phyloP scores from a whole-genome alignment of 2,797 vertebrate genomes.

The Anguilla megastoma region DNA sequence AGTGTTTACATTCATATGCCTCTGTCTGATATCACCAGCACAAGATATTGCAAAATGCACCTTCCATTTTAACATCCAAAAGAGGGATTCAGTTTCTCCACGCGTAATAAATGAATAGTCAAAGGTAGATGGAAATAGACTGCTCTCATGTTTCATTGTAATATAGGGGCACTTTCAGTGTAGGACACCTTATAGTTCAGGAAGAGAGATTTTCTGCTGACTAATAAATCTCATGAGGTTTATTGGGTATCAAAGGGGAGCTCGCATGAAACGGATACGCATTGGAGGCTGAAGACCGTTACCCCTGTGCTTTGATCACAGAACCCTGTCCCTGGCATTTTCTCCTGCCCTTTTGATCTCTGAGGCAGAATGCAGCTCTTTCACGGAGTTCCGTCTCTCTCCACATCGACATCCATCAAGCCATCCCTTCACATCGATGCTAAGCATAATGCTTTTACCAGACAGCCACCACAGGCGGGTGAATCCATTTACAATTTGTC shows the following conservation, averaged over 20 bases:
- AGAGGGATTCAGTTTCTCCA: neutral
- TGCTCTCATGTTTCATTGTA: constrained; percentile 22
- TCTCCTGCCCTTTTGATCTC: constrained; percentile 51
- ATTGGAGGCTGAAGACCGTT: neutral
- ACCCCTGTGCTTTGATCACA: constrained; percentile 5
- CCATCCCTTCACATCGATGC: constrained; percentile 5
- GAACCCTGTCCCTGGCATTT: constrained; percentile 32
- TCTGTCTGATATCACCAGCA: neutral
- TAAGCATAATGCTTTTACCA: neutral
- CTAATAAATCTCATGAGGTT: constrained; percentile 29
- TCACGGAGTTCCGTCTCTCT: constrained; percentile 32
- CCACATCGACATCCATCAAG: constrained; percentile 47
- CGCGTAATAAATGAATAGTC: neutral
- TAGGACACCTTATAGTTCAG: neutral
- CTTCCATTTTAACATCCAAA: neutral
- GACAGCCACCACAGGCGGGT: neutral
- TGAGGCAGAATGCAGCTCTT: constrained; percentile 40
- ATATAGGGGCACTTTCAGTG: neutral
- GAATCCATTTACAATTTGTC: constrained; percentile 9
- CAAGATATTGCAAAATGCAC: neutral
- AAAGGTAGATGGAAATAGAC: neutral
- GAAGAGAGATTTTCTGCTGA: constrained; percentile 27
- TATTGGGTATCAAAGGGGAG: neutral
- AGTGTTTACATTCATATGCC: neutral
- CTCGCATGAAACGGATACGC: constrained; percentile 1